Evolutionary conservation across 2,113 vertebrate genomes (phyloP).

Genomic region (Potamarius usumacintae): DNA sequence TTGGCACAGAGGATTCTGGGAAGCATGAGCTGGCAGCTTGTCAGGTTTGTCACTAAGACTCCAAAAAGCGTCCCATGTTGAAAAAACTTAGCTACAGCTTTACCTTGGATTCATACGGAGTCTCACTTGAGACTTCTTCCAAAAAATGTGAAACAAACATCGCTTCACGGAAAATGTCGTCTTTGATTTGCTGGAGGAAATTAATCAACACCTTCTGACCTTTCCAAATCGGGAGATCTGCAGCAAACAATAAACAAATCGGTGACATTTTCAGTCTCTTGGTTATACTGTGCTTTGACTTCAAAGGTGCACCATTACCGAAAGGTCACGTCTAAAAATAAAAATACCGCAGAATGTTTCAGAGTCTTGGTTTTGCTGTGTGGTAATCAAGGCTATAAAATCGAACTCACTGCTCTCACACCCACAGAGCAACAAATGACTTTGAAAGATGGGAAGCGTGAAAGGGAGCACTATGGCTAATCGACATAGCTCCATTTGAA

Average conservation of each 20-base stretch:
- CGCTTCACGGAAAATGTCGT: too few species aligned
- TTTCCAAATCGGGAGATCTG: background rate
- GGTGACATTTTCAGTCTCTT: background rate
- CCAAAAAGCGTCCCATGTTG: too few species aligned
- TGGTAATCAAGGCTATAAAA: background rate
- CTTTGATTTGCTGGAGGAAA: background rate
- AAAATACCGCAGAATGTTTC: slow-evolving; percentile 66
- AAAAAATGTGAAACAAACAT: too few species aligned
- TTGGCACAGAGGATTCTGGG: too few species aligned
- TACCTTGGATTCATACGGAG: too few species aligned
- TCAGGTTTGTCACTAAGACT: too few species aligned
- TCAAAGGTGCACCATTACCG: slow-evolving; percentile 19
- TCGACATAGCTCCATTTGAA: background rate
- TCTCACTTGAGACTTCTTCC: background rate
- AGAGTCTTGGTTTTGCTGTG: slow-evolving; percentile 51
- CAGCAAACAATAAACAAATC: background rate
- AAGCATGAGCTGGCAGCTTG: too few species aligned
- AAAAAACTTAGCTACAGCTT: too few species aligned
- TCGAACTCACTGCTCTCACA: background rate
- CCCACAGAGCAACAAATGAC: background rate
- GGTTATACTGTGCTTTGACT: background rate
- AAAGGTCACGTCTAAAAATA: slow-evolving; percentile 71
- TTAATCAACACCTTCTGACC: background rate
- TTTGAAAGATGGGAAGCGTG: background rate
- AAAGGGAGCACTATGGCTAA: background rate